Evolutionary conservation across 2,888 invertebrate genomes (phyloP), one percentile per base, ranked within the genome.

Genomic region (Formica aserva): DNA sequence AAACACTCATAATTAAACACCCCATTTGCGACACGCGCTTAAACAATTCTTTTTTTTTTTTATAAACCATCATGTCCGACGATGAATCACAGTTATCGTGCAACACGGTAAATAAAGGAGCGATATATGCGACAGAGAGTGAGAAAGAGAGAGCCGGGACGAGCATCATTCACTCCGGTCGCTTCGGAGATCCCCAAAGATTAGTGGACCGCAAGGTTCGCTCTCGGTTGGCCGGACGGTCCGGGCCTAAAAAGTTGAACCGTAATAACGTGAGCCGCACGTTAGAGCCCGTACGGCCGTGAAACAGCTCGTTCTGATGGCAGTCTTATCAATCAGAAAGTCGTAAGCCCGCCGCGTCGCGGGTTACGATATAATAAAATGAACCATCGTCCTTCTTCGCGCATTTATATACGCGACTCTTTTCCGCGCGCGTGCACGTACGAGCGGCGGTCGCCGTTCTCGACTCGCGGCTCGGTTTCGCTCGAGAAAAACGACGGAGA

Each of bases 361-460:
- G 84, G 87, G 91, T 93, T 93, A 93, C 91, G 93, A 92, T 91
- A 92, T 89, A 91, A 93, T 94, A 94, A 94, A 94, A 92, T 88
- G 88, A 89, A 88, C 88, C 89, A 92, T 91, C 90, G 86, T 88
- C 86, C 66, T 63, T n/a, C 52, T 71, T 41, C 65, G 52, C 66
- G 76, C 66, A 52, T 83, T 85, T 83, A 86, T 88, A 86, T 85
- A 90, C 82, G 86, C 67, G 85, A 65, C 72, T 82, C 77, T 35
- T 26, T 35, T 35, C 15, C 32, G 72, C 74, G 71, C 82, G 60
- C 38, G 41, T 45, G 69, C 74, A 74, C 72, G 65, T 80, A 69
- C 72, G 78, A 38, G 52, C 55, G 29, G 62, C 62, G 81, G 78
- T 80, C 83, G 76, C 52, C 35, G 35, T 0, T 35, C 35, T 35